phyloP scores from a whole-genome alignment of 2,888 invertebrate genomes.

The Leptogaster cylindrica region DNA sequence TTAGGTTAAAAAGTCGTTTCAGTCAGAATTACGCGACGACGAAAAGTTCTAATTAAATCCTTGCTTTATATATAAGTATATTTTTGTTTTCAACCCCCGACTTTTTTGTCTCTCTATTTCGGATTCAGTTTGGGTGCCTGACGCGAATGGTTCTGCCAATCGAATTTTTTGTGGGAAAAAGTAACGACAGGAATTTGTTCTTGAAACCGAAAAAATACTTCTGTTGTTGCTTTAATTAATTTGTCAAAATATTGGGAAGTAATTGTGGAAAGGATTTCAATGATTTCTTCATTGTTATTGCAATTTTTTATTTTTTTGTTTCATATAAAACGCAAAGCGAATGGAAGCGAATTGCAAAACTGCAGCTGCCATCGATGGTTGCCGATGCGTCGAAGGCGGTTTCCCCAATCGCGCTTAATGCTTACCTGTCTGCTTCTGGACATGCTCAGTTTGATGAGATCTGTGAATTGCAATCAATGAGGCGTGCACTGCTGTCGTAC shows the following conservation, averaged over 20 bases:
- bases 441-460: constrained; percentile 10
- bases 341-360: too few relatives aligned
- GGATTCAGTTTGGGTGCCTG: neutral
- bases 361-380: too few relatives aligned
- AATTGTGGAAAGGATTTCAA: too few relatives aligned
- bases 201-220: neutral
- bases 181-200: constrained; percentile 17
- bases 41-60: constrained; percentile 41
- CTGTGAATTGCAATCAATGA: constrained; percentile 33
- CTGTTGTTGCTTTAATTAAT: constrained; percentile 24
- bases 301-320: too few relatives aligned
- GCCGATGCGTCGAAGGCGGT: too few relatives aligned
- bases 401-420: constrained; percentile 7
- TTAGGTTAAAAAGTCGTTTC: constrained; percentile 13
- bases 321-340: too few relatives aligned
- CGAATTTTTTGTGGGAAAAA: constrained; percentile 34
- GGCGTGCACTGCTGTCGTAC: constrained; percentile 32
- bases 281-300: too few relatives aligned
- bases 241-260: constrained; percentile 17
- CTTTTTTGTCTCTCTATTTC: constrained; percentile 5
- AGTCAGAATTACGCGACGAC: constrained; percentile 17
- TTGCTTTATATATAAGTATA: constrained; percentile 8
- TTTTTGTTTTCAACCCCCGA: neutral
- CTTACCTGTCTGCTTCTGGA: constrained; percentile 16
- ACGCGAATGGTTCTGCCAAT: constrained; percentile 10